Conservation (phyloP, 2,113 vertebrate genomes). For the Myrmophylax atrothorax region DNA sequence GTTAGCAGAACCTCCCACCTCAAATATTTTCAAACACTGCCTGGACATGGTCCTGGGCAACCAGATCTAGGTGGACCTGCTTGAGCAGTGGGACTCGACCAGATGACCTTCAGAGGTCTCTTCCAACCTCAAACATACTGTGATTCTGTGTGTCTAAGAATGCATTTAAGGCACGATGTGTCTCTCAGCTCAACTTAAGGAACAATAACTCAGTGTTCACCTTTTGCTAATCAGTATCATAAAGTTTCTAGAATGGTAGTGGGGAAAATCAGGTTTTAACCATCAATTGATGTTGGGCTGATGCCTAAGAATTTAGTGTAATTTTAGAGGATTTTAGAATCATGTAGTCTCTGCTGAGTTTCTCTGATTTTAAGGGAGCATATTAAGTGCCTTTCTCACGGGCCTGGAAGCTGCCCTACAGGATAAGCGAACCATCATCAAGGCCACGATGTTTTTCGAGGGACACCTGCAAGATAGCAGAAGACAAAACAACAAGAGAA, state of each 20-base stretch:
- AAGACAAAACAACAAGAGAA: too few species aligned
- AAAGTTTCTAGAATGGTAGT: neutral
- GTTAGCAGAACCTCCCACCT: neutral
- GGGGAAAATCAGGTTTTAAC: neutral
- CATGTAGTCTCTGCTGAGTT: too few species aligned
- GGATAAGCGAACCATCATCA: too few species aligned
- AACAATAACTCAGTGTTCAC: neutral
- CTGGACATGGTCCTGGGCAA: neutral
- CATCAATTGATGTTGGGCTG: neutral
- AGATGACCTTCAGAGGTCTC: neutral
- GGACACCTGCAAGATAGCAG: too few species aligned
- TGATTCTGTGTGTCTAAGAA: neutral
- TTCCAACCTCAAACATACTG: neutral
- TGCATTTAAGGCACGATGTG: neutral
- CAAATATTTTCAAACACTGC: neutral
- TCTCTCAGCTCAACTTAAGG: neutral
- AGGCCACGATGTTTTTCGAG: too few species aligned
- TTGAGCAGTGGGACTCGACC: neutral
- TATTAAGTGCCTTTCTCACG: too few species aligned
- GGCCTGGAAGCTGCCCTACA: too few species aligned
- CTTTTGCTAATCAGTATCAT: neutral
- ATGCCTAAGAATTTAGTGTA: too few species aligned
- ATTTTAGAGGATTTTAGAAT: too few species aligned
- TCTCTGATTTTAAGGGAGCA: too few species aligned
- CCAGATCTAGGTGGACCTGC: neutral